phyloP scores from a whole-genome alignment of 1,140 invertebrate species.

The Macrocentrus cingulum region DNA sequence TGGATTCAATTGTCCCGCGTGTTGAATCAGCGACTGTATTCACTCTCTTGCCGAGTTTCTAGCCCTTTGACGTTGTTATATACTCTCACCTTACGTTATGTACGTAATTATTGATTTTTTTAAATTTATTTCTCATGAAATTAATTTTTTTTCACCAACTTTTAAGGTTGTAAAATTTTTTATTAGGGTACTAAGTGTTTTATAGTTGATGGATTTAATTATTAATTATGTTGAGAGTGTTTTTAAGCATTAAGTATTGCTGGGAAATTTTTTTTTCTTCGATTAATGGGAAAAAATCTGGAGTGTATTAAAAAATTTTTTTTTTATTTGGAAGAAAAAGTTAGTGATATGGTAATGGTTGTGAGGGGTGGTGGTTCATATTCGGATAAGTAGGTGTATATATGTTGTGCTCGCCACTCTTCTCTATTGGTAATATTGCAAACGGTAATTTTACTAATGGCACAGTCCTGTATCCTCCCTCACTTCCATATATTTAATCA shows the following conservation, averaged over 20 bases:
- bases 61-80: constrained; percentile 3
- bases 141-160: no score
- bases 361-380: neutral
- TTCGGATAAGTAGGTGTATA: neutral
- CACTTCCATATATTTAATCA: neutral
- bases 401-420: neutral
- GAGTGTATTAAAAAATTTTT: no score
- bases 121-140: no score
- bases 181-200: no score
- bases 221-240: no score
- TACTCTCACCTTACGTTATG: no score
- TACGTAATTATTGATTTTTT: no score
- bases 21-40: constrained; percentile 58
- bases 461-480: constrained; percentile 30
- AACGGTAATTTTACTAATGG: constrained; percentile 54
- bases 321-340: neutral
- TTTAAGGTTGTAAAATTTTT: no score
- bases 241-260: no score
- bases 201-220: no score
- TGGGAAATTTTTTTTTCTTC: no score
- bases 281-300: no score
- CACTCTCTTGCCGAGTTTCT: constrained; percentile 19
- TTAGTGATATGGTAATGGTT: neutral
- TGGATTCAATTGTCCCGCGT: constrained; percentile 59
- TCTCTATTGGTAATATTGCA: constrained; percentile 44